phyloP scores from a whole-genome alignment of 2,888 invertebrate genomes.

The Ptychoptera contaminata region DNA sequence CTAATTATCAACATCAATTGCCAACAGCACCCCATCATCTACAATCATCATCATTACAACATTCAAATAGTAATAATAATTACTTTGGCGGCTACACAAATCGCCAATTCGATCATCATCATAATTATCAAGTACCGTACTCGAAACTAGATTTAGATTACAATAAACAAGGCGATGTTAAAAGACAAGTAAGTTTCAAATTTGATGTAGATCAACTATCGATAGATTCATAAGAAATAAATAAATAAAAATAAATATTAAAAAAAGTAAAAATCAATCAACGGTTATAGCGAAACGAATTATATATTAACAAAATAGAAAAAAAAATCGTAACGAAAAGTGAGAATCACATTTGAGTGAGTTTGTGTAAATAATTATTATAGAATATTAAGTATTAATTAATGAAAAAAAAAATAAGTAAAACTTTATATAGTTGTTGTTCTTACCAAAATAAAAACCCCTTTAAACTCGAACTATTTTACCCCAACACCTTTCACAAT shows the following conservation, averaged over 20 bases:
- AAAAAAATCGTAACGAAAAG: no score
- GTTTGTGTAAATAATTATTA: no score
- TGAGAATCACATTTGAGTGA: no score
- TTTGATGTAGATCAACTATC: conserved; percentile 34
- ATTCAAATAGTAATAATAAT: neutral
- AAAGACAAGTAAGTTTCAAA: conserved; percentile 36
- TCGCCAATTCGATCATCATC: conserved; percentile 17
- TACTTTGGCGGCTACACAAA: conserved; percentile 9
- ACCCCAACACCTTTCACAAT: no score
- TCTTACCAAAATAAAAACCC: no score
- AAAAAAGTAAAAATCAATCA: no score
- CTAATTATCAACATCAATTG: conserved; percentile 15
- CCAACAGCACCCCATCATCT: conserved; percentile 11
- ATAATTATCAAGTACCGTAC: conserved; percentile 18
- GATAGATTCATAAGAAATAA: conserved; percentile 27
- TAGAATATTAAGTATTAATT: no score
- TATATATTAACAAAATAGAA: no score
- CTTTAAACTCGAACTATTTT: no score
- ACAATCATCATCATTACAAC: neutral
- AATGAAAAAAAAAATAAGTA: no score
- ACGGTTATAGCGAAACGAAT: no score
- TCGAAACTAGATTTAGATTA: conserved; percentile 35
- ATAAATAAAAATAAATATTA: conserved; percentile 6
- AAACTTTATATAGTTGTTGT: no score
- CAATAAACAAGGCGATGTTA: conserved; percentile 30